Base-by-base conservation (phyloP, 2,797 vertebrate species). In the Alcedo atthis region DNA sequence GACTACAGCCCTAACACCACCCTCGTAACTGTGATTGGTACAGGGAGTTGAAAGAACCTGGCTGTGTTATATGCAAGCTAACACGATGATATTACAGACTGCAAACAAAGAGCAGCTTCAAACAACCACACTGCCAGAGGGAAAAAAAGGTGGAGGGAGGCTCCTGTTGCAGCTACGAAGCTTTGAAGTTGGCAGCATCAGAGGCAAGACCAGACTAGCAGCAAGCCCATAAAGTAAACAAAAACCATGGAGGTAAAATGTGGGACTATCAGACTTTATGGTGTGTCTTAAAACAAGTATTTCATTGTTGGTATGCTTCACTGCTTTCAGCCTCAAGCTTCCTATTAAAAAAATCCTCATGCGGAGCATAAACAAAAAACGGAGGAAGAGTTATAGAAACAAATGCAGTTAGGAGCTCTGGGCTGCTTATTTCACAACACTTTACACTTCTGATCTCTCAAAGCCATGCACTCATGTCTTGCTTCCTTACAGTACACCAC, bases 141-240 rank as follows among this genome's bases (percentile, higher is more conserved):
- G 93, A 61, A 53, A 74, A 78, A 76, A 91, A 81, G 66, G 64
- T 81, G 88, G 62, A 96, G 91, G 84, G 87, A 94, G 89, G 87
- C 32, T 91, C 88, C 78, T 84, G 57, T 80, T 74, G 49, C 19
- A 79, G 49, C 5, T 9, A 57, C 25, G 74, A 28, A 70, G 83
- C 91, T 96, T 96, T 95, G 95, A 96, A 96, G 91, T 45, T 55
- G n/a, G 68, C 42, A 94, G 78, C 69, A 55, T 70, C 49, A 96
- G 11, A 70, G 82, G 15, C 92, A 96, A 63, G 92, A 81, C 89
- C 88, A 73, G 90, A 84, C 94, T 68, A 88, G 95, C 75, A 91
- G 35, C 49, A 80, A 90, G 55, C 46, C 46, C 69, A 81, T 67
- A 46, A 94, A 91, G 83, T 93, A 96, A 94, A 95, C 61, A 90